Base-by-base conservation (phyloP, 2,888 invertebrate genomes). In the Altica lythri region DNA sequence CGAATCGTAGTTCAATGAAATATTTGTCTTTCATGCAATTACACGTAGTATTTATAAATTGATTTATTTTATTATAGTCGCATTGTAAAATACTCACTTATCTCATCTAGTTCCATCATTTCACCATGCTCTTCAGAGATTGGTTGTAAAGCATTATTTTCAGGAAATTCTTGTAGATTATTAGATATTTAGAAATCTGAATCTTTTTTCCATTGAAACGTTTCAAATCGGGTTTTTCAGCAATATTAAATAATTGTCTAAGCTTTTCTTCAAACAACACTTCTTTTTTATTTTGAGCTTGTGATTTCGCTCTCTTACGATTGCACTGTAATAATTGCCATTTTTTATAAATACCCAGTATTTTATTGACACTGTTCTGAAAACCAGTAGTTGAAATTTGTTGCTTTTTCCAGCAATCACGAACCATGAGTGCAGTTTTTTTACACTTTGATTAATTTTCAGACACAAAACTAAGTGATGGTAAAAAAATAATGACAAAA, bases 241-340 rank as follows among this genome's bases (percentile, higher is more conserved):
- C 34, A 8, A 34, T 34, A 34, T 34, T 9, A 34, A 34, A 34
- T 34, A 34, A 34, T 34, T 34, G 10, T 34, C 12, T 34, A 2
- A 34, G 6, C 13, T 34, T 34, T 34, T 34, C 34, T 34, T 34
- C 34, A 34, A 34, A 34, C 34, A 34, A 12, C 12, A 34, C 8
- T 34, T 34, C 12, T 34, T 34, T 34, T 13, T 34, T 34, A 34
- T 34, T 34, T 34, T 34, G 34, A 12, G 34, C 34, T 12, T 34
- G 34, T 9, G 34, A 34, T 12, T 34, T 34, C 22, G 12, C 13
- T 34, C 34, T 34, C 12, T 34, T 34, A 34, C 34, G 34, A 34
- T 34, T 34, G 34, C 34, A 34, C 34, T 34, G 34, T 12, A 34
- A 8, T 34, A 34, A 34, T 34, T 34, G 34, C 34, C 34, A 34